Percentiles rank a stretch among this genome's conserved stretches.
Evolutionary conservation across 2,888 invertebrate genomes (phyloP).

Genomic region (Keiferia lycopersicella): DNA sequence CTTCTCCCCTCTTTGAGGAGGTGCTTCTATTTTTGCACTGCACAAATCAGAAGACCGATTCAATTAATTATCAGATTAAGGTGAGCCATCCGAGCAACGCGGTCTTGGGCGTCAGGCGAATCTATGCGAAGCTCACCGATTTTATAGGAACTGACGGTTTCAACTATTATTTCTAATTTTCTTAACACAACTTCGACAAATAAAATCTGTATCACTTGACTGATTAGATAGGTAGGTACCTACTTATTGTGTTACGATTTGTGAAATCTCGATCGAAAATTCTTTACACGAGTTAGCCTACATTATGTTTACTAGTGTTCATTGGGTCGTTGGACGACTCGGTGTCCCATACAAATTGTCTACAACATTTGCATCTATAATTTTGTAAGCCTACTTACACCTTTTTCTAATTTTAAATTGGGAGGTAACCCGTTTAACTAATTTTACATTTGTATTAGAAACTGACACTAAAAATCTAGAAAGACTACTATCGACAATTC

Average conservation of each 20-base stretch:
- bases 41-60: slow-evolving; percentile 79
- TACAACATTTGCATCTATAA: neutral
- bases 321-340: too few species aligned
- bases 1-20: slow-evolving; percentile 45
- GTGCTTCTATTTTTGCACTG: slow-evolving; percentile 72
- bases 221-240: too few species aligned
- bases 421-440: neutral
- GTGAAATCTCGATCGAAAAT: too few species aligned
- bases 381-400: neutral
- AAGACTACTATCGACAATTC: slow-evolving; percentile 3
- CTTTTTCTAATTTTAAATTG: neutral
- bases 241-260: too few species aligned
- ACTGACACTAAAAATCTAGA: slow-evolving; percentile 30
- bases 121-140: slow-evolving; percentile 51
- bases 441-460: slow-evolving; percentile 30
- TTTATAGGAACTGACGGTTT: too few species aligned
- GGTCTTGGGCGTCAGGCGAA: slow-evolving; percentile 63
- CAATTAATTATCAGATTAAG: slow-evolving; percentile 82
- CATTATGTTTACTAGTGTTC: too few species aligned
- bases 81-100: slow-evolving; percentile 70
- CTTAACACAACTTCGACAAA: too few species aligned
- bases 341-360: too few species aligned
- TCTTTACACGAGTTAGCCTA: too few species aligned
- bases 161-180: slow-evolving; percentile 39
- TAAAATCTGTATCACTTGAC: too few species aligned